phyloP scores from a whole-genome alignment of 2,888 invertebrate species.

The Rhamnusium bicolor region DNA sequence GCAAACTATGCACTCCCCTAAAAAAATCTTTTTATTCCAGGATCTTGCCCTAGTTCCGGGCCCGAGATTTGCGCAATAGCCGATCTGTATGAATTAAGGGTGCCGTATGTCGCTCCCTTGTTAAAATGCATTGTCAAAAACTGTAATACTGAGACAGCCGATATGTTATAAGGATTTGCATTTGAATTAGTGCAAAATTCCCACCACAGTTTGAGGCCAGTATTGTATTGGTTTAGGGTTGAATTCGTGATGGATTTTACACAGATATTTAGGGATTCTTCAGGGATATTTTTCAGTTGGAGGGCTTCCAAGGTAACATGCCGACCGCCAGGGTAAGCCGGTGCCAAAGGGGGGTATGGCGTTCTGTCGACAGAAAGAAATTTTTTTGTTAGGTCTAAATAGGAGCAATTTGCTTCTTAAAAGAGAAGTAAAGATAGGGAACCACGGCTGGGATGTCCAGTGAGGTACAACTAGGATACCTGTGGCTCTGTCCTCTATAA shows the following conservation, averaged over 20 bases:
- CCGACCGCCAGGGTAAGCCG: constrained; percentile 26
- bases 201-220: neutral
- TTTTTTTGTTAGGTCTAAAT: constrained; percentile 31
- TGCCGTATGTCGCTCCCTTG: neutral
- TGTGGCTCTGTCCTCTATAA: constrained; percentile 41
- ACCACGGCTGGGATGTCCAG: constrained; percentile 40
- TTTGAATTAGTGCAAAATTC: neutral
- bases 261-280: constrained; percentile 12
- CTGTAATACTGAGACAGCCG: neutral
- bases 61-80: neutral
- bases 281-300: neutral
- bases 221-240: constrained; percentile 18
- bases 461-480: constrained; percentile 37
- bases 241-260: neutral
- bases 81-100: neutral
- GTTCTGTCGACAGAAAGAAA: too few species aligned
- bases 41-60: neutral
- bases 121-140: neutral
- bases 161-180: neutral
- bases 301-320: constrained; percentile 18
- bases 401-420: constrained; percentile 4
- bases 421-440: constrained; percentile 21
- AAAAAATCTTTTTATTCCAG: neutral
- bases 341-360: too few species aligned
- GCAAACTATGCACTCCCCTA: neutral